Base-by-base conservation (phyloP, 2,113 vertebrate species). In the Hemichromis elongatus region DNA sequence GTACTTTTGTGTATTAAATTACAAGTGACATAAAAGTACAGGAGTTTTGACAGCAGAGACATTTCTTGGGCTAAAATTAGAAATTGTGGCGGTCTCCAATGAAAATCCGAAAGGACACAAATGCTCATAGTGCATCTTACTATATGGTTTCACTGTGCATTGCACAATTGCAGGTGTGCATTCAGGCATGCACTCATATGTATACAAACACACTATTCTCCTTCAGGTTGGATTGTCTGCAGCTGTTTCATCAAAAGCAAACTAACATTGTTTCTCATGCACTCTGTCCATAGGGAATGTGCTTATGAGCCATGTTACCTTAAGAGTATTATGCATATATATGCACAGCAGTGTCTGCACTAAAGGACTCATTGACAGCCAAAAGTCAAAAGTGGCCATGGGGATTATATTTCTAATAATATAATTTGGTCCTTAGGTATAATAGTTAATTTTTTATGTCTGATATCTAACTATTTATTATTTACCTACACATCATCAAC, bases 41-140 rank as follows among this genome's bases (percentile, higher is more conserved):
- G 53, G 55, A 35, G 57, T 92, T 84, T 70, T 77, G 86, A 86
- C 86, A 90, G 84, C 50, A 40, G 45, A 70, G 16, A 37, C 16
- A 26, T 88, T 57, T 86, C 70, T 53, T 50, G 28, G 40, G 59
- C 66, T 91, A 83, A 92, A 91, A 80, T 82, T 92, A 88, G 89
- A 91, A 59, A 79, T 6, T 9, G 42, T n/a, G 50, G 14, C 35
- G 47, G 19, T 61, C 77, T 86, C 35, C 10, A 18, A 24, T 70
- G 50, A 50, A 90, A 89, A 92, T 63, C 83, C 21, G n/a, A 86
- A 57, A 85, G 73, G 85, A 89, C 86, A 88, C 28, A 55, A 59
- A 83, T 54, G 81, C 78, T 86, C 30, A 40, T 21, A 30, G 55
- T 6, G 30, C 53, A 75, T 68, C 14, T 50, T n/a, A 55, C 52